A percentile compares a stretch with the other conserved stretches of the same genome.
Evolutionary conservation across 1,140 invertebrate species (phyloP).

Genomic region (Asbolus verrucosus): DNA sequence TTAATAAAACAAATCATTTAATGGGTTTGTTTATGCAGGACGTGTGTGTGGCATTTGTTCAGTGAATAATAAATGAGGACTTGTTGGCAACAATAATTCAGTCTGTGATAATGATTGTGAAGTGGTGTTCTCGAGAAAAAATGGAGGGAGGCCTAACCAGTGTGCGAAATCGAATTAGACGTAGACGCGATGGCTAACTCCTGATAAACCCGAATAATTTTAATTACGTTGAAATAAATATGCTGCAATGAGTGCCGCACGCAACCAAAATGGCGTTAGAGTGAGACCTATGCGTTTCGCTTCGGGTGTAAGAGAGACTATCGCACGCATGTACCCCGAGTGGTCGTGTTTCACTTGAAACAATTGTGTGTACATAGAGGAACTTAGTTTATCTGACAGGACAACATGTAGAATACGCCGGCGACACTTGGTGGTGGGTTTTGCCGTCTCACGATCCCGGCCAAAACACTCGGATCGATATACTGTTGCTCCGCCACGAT

Average conservation of each 20-base stretch:
- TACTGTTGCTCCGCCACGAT: constrained; percentile 46
- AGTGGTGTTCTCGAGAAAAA: no score
- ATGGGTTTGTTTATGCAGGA: constrained; percentile 40
- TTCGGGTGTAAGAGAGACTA: not conserved
- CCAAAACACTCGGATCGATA: constrained; percentile 47
- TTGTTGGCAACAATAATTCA: not conserved
- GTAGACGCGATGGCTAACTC: no score
- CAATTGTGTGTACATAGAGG: no score
- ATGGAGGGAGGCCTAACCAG: not conserved
- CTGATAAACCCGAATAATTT: no score
- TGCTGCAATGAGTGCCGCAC: constrained; percentile 43
- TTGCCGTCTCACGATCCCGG: constrained; percentile 40
- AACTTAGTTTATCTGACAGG: no score
- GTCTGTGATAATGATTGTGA: not conserved
- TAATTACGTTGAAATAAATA: no score
- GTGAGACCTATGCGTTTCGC: not conserved
- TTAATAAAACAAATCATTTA: not conserved
- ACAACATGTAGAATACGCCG: constrained; percentile 9
- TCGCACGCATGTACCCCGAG: not conserved
- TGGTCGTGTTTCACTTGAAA: no score
- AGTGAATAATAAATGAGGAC: constrained; percentile 31
- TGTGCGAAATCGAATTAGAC: no score
- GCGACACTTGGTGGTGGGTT: constrained; percentile 9
- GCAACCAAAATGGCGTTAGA: constrained; percentile 42
- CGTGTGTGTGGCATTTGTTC: constrained; percentile 31